These are phyloP conservation scores for Agonopterix subpropinquella DNA, from an alignment of 2,888 invertebrate species.

Conservation along the genomic window DNA sequence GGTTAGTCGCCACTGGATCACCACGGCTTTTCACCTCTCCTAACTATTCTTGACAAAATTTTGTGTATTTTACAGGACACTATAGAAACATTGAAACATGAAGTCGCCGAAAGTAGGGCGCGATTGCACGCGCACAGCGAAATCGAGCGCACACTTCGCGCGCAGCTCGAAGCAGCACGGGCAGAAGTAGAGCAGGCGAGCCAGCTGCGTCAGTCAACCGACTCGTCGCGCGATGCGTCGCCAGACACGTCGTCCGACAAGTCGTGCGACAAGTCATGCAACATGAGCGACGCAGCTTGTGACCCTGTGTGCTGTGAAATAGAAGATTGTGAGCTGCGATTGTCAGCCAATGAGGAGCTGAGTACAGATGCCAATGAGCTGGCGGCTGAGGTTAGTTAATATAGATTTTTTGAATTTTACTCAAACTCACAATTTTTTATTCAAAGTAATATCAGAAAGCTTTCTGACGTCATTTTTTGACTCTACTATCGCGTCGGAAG, in stretches of 20 bases:
- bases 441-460: no score
- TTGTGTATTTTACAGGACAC: slow-evolving; percentile 44
- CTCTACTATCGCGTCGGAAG: no score
- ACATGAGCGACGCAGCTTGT: slow-evolving; percentile 60
- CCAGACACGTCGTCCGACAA: slow-evolving; percentile 20
- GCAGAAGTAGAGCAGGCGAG: slow-evolving; percentile 37
- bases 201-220: slow-evolving; percentile 4
- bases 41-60: no score
- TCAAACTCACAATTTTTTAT: no score
- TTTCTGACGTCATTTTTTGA: no score
- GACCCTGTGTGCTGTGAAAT: slow-evolving; percentile 59
- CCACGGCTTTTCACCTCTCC: no score
- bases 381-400: slow-evolving; percentile 56
- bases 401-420: neutral
- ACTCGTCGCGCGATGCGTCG: slow-evolving; percentile 17
- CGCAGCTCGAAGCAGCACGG: slow-evolving; percentile 64
- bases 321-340: slow-evolving; percentile 52
- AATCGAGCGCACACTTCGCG: slow-evolving; percentile 62
- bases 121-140: slow-evolving; percentile 64
- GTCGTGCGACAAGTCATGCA: slow-evolving; percentile 36
- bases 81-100: slow-evolving; percentile 64
- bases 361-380: slow-evolving; percentile 65
- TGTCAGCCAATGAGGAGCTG: slow-evolving; percentile 55
- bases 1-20: no score
- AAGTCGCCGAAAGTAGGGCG: slow-evolving; percentile 62